Conservation (phyloP, 2,888 invertebrate genomes). For the Hydriomena furcata region DNA sequence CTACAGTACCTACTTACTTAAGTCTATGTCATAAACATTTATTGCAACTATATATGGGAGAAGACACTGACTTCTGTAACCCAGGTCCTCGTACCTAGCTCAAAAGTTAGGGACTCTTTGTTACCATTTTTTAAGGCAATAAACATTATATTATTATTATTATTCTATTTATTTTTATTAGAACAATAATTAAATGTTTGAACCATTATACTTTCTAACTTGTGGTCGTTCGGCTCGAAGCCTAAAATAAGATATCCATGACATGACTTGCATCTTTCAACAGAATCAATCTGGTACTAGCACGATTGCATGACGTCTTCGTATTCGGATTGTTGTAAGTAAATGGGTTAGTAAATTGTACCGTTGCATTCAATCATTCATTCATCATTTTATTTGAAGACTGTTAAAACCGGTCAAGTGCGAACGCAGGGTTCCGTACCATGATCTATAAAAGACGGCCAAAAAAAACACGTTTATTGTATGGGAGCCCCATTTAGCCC, state of each 20-base stretch:
- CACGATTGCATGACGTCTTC: conserved; percentile 27
- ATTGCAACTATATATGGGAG: too few species aligned
- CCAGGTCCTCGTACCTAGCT: too few species aligned
- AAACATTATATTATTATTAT: too few species aligned
- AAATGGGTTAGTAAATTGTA: conserved; percentile 23
- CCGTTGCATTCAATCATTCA: conserved; percentile 9
- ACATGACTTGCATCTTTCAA: conserved; percentile 36
- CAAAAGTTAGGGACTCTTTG: too few species aligned
- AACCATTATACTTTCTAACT: conserved; percentile 4
- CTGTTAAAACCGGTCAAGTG: neutral
- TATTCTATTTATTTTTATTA: too few species aligned
- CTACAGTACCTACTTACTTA: too few species aligned
- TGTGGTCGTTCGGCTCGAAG: neutral
- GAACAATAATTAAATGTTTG: neutral
- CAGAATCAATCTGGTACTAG: conserved; percentile 29
- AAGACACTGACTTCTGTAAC: too few species aligned
- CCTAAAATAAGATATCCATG: conserved; percentile 30
- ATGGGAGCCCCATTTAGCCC: too few species aligned
- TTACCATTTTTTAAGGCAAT: neutral
- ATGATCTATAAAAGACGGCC: too few species aligned
- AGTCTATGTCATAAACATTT: too few species aligned
- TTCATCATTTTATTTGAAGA: neutral
- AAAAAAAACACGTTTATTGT: too few species aligned
- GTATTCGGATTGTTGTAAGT: conserved; percentile 22
- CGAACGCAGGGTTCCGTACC: too few species aligned